Percentiles rank a stretch among this genome's conserved stretches.
These are phyloP conservation scores for Phrynosoma blainvillii DNA, from an alignment of 2,113 vertebrate genomes.

Conservation along the genomic window DNA sequence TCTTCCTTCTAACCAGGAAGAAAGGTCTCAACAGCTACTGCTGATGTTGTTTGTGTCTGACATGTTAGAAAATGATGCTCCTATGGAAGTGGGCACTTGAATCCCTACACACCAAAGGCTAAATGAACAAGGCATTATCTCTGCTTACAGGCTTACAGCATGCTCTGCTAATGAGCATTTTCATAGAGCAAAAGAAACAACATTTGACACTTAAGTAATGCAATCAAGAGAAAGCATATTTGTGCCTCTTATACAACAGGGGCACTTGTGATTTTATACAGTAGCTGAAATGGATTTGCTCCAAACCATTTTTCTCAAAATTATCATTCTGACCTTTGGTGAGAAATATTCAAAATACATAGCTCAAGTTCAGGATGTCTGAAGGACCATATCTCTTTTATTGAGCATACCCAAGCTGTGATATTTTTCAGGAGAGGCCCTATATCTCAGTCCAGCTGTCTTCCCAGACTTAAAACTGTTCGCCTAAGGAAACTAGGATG, in stretches of 20 bases:
- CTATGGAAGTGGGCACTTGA: neutral
- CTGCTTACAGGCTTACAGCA: neutral
- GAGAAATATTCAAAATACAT: neutral
- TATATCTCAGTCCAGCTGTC: no score
- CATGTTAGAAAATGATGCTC: slow-evolving; percentile 4
- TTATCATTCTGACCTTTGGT: neutral
- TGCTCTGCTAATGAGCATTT: neutral
- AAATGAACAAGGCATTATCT: neutral
- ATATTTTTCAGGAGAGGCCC: no score
- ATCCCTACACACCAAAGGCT: neutral
- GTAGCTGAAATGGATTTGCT: neutral
- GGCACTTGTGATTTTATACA: neutral
- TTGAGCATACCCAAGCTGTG: no score
- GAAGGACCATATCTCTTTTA: no score
- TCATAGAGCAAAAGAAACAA: neutral
- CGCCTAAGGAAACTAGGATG: no score
- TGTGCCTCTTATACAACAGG: neutral
- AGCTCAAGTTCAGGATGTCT: no score
- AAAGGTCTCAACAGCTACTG: slow-evolving; percentile 6
- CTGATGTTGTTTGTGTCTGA: neutral
- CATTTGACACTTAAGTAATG: neutral
- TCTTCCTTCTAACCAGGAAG: slow-evolving; percentile 19
- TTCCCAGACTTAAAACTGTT: no score
- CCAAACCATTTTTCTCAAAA: neutral
- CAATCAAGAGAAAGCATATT: neutral